Evolutionary conservation across 1,140 invertebrate genomes (phyloP), one percentile per base, ranked within the genome.

Genomic region (Sminthurides bifidus): DNA sequence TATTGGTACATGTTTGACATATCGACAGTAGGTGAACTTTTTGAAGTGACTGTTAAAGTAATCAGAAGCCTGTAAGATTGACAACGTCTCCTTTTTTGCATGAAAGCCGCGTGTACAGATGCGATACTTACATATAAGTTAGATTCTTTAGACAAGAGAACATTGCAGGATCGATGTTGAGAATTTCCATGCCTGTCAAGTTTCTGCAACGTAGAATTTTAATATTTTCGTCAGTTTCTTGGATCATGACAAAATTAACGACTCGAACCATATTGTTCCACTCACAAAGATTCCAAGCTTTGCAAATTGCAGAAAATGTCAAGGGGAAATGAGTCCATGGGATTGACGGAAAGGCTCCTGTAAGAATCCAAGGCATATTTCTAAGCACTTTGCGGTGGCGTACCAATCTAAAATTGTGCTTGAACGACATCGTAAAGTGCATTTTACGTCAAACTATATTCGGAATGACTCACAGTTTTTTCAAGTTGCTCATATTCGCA

Each of bases 11-110:
- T 74, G 72, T 1, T 78, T 77, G 3, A 77, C 79, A 64, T 79
- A 82, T 0, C 73, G 71, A 61, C 84, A 87, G 66, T 81, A 83
- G 53, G 78, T 74, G 66, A 85, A 87, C 45, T 77, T 78, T 62
- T 81, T 78, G 59, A 85, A 85, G 60, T 83, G 77, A 37, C 79
- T 82, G 61, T 19, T 69, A 68, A 60, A 64, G 53, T 55, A 66
- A 58, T 67, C 40, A 38, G 33, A 52, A 45, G 45, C 33, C 8
- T 10, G 17, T 12, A 58, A 56, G 29, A 46, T n/a, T 49, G 48
- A 21, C 30, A 52, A 44, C 37, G 15, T n/a, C 10, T 35, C 6
- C 2, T 6, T 33, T 53, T 26, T 52, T 8, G 1, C 21, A 52
- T 14, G 21, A 17, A 19, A 23, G 21, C 46, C 33, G 24, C 31